Percentiles rank a stretch among this genome's conserved stretches.
Conservation (phyloP, 2,113 vertebrate genomes). For the Pipra filicauda region DNA sequence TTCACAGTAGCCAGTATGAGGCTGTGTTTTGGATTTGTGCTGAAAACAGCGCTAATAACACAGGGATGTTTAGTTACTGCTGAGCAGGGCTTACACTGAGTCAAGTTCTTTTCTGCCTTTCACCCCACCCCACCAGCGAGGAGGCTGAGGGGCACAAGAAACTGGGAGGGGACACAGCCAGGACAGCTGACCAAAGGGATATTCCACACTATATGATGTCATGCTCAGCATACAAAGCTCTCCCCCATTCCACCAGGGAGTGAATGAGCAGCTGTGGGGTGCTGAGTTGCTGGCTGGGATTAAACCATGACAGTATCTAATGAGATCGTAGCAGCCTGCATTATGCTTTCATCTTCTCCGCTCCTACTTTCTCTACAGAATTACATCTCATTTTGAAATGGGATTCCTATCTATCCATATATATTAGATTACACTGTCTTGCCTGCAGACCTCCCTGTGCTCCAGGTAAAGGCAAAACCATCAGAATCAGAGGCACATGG, state of each 20-base stretch:
- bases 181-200: not conserved
- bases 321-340: not conserved
- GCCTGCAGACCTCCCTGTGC: not conserved
- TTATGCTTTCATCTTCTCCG: not conserved
- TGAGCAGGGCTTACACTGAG: not conserved
- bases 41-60: not conserved
- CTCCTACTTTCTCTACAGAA: not conserved
- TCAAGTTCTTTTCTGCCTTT: not conserved
- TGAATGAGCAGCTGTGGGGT: not conserved
- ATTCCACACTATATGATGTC: not conserved
- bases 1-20: not conserved
- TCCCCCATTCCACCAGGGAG: not conserved
- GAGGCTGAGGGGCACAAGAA: not conserved
- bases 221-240: not conserved
- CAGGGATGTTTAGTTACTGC: not conserved
- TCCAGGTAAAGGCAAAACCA: not conserved
- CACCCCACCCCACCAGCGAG: not conserved
- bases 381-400: not conserved
- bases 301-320: not conserved
- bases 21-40: not conserved
- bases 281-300: not conserved
- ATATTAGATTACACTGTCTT: not conserved
- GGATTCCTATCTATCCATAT: not conserved
- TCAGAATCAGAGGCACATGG: not conserved
- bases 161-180: not conserved